Conservation (phyloP, 2,888 invertebrate species). For the Pandemis corylana region DNA sequence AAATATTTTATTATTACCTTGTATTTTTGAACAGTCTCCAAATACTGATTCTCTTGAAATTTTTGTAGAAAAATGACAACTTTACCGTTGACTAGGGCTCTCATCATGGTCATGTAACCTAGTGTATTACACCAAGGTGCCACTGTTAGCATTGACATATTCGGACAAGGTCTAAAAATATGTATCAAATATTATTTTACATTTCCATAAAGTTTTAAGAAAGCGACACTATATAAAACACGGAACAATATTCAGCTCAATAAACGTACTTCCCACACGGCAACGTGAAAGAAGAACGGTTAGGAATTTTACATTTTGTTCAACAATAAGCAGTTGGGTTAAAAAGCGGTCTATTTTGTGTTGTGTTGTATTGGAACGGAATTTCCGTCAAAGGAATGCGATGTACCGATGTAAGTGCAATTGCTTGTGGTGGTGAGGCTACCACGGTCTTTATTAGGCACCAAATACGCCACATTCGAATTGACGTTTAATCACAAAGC, state of each 20-base stretch:
- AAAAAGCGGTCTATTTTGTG: slow-evolving; percentile 10
- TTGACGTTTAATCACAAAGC: no score
- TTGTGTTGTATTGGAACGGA: not conserved
- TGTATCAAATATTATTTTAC: not conserved
- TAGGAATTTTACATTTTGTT: slow-evolving; percentile 3
- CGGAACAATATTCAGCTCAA: not conserved
- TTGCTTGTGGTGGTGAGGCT: not conserved
- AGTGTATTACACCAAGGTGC: slow-evolving; percentile 70
- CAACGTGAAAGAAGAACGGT: not conserved
- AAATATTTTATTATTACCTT: slow-evolving; percentile 54
- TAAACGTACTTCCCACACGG: not conserved
- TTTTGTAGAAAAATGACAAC: slow-evolving; percentile 57
- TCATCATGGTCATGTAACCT: slow-evolving; percentile 56
- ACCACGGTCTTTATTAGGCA: not conserved
- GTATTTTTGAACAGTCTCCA: slow-evolving; percentile 64
- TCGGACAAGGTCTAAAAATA: slow-evolving; percentile 42
- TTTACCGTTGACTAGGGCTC: slow-evolving; percentile 50
- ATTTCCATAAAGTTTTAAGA: not conserved
- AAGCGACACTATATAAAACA: not conserved
- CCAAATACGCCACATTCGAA: no score
- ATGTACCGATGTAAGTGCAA: not conserved
- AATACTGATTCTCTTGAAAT: slow-evolving; percentile 62
- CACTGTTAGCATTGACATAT: slow-evolving; percentile 51
- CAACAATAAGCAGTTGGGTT: slow-evolving; percentile 1
- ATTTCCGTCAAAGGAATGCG: not conserved